Evolutionary conservation across 1,140 invertebrate genomes (phyloP).

Genomic region (Archivesica marissinica): DNA sequence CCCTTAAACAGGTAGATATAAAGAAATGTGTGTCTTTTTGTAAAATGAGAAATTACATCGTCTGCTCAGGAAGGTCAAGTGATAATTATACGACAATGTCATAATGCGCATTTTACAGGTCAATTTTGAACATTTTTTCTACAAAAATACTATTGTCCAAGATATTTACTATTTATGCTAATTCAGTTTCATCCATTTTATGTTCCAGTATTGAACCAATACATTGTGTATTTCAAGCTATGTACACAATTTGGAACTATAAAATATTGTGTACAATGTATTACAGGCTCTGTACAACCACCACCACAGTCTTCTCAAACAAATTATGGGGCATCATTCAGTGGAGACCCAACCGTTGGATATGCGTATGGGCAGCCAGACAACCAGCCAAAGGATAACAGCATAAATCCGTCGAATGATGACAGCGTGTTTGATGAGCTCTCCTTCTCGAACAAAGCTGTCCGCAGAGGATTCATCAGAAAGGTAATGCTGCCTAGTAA

Average conservation of each 20-base stretch:
- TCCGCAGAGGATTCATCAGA: slow-evolving; percentile 76
- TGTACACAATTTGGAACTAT: neutral
- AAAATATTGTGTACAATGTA: neutral
- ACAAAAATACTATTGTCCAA: neutral
- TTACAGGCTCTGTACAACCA: slow-evolving; percentile 6
- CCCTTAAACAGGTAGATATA: neutral
- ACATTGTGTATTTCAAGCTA: neutral
- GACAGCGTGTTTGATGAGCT: slow-evolving; percentile 31
- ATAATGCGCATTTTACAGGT: too few species aligned
- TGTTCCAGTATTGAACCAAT: neutral
- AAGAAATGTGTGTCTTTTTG: neutral
- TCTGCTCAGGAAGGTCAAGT: too few species aligned
- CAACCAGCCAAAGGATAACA: neutral
- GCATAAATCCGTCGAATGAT: neutral
- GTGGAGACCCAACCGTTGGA: neutral
- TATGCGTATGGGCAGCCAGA: slow-evolving; percentile 28
- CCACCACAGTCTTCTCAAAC: neutral
- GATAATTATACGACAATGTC: too few species aligned
- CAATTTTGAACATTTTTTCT: neutral
- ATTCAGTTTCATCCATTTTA: neutral
- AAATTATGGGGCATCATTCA: neutral
- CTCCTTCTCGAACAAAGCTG: slow-evolving; percentile 76
- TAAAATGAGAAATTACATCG: too few species aligned
- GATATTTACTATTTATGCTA: neutral
- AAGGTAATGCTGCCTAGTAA: slow-evolving; percentile 67